Evolutionary conservation across 2,888 invertebrate species (phyloP).

Genomic region (Nephrotoma guestfalica): DNA sequence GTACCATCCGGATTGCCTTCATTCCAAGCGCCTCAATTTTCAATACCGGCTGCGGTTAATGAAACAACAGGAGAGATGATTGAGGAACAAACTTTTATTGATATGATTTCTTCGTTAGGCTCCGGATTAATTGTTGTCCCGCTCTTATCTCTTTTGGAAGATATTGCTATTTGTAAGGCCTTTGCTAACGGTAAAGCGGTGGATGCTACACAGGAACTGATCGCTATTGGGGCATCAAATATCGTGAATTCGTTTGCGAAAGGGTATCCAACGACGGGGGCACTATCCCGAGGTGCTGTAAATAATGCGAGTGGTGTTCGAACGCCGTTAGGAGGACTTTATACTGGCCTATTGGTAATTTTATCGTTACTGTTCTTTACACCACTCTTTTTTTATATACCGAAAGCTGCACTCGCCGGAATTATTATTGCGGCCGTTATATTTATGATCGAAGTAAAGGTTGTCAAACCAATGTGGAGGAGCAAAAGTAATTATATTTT

Average conservation of each 20-base stretch:
- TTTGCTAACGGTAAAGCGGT: conserved; percentile 68
- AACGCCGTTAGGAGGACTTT: conserved; percentile 70
- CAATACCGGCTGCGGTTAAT: conserved; percentile 40
- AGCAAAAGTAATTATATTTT: conserved; percentile 66
- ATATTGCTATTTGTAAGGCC: conserved; percentile 83
- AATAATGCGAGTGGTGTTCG: conserved; percentile 78
- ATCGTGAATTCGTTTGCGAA: conserved; percentile 76
- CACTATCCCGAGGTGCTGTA: conserved; percentile 74
- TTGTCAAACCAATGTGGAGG: conserved; percentile 77
- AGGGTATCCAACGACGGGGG: conserved; percentile 69
- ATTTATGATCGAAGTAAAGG: conserved; percentile 81
- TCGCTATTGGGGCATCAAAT: conserved; percentile 66
- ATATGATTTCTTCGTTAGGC: conserved; percentile 67
- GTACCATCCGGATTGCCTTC: conserved; percentile 61
- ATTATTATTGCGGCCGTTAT: conserved; percentile 86
- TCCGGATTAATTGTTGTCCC: conserved; percentile 78
- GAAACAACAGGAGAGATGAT: conserved; percentile 33
- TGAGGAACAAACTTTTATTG: conserved; percentile 35
- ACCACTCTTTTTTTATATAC: conserved; percentile 76
- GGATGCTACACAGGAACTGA: conserved; percentile 82
- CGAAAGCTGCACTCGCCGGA: conserved; percentile 71
- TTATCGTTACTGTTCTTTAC: conserved; percentile 75
- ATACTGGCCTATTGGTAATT: conserved; percentile 70
- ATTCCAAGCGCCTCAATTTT: conserved; percentile 52
- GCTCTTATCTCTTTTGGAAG: conserved; percentile 73